Conservation (phyloP, 2,113 vertebrate genomes). For the Lichenostomus cassidix region DNA sequence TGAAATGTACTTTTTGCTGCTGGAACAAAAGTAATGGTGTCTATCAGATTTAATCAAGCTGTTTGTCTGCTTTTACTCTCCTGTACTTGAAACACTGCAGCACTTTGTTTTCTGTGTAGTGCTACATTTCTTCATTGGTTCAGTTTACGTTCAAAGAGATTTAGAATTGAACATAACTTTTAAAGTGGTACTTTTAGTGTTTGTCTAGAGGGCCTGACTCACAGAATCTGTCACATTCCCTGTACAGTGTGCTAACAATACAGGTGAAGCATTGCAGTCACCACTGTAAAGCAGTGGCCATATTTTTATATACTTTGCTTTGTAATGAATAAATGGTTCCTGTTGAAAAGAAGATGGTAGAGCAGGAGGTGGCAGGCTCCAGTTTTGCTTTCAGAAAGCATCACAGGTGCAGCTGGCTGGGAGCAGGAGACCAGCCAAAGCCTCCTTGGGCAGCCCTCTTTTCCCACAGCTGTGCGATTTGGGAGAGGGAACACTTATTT, state of each 20-base stretch:
- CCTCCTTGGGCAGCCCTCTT: not conserved
- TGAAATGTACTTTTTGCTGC: conserved; percentile 14
- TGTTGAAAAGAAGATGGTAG: not conserved
- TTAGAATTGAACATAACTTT: conserved; percentile 40
- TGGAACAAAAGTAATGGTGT: conserved; percentile 14
- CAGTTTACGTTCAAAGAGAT: conserved; percentile 8
- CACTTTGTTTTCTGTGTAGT: not conserved
- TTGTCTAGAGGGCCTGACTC: conserved; percentile 27
- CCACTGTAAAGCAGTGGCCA: not conserved
- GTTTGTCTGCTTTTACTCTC: conserved; percentile 30
- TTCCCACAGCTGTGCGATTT: not conserved
- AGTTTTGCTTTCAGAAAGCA: not conserved
- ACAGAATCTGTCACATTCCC: not conserved
- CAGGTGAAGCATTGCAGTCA: not conserved
- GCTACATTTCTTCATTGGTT: not conserved
- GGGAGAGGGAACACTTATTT: not conserved
- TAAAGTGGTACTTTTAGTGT: conserved; percentile 10
- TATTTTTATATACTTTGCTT: not conserved
- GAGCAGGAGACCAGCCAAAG: not conserved
- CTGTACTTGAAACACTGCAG: not conserved
- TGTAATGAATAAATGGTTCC: not conserved
- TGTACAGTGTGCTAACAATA: not conserved
- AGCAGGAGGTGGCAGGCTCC: not conserved
- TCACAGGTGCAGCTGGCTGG: not conserved
- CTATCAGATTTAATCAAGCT: conserved; percentile 45